Conservation (phyloP, 30 jellyfish, hydroid and myxozoan genomes). For the Turritopsis dohrnii region DNA sequence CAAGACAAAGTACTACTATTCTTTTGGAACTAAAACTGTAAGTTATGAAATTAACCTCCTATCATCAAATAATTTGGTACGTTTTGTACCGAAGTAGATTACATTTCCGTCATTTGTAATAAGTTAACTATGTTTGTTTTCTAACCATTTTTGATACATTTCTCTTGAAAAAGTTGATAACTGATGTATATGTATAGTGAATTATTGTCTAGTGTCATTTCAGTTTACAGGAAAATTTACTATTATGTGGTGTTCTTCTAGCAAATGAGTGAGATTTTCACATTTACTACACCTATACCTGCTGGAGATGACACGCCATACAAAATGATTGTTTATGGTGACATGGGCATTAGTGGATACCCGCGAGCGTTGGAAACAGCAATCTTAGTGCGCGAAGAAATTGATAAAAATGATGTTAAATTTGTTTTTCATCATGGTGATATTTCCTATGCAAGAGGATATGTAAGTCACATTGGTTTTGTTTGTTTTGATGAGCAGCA, state of each 20-base stretch:
- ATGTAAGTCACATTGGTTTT: conserved; percentile 41
- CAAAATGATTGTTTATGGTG: conserved; percentile 73
- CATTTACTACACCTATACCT: conserved; percentile 75
- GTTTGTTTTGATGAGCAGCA: no score
- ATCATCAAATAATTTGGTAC: no score
- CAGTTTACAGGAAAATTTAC: no score
- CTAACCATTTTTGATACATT: no score
- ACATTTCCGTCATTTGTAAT: background rate
- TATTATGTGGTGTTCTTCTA: background rate
- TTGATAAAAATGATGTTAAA: conserved; percentile 31
- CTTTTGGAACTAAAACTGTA: conserved; percentile 83
- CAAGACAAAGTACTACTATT: conserved; percentile 67
- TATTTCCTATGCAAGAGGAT: conserved; percentile 85
- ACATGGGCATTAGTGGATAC: conserved; percentile 47
- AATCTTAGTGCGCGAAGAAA: conserved; percentile 30
- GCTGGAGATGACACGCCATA: conserved; percentile 65
- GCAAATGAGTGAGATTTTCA: conserved; percentile 56
- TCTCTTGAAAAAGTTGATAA: no score
- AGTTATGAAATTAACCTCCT: no score
- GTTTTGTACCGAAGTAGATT: no score
- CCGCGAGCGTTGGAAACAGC: conserved; percentile 62
- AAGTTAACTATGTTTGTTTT: no score
- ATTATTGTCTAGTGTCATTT: no score
- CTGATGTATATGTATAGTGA: no score
- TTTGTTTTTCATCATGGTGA: conserved; percentile 76